Base-by-base conservation (phyloP, 2,888 invertebrate genomes). In the Laothoe populi region DNA sequence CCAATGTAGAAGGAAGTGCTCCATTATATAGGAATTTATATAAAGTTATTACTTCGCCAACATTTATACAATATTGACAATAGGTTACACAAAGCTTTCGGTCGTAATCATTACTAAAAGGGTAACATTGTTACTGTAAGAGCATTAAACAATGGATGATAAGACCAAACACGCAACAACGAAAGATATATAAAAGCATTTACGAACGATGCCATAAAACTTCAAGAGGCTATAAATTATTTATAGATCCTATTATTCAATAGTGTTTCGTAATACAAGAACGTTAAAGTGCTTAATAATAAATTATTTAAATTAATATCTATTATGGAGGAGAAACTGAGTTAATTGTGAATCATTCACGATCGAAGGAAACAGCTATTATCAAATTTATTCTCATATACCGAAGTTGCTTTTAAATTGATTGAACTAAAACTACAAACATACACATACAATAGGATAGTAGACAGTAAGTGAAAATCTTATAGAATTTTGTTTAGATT, bases 1-100 rank as follows among this genome's bases (percentile, higher is more conserved):
- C 64, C 70, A 66, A 66, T 70, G 62, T 53, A 57, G 44, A 42
- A 24, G 53, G 48, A 64, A 60, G 66, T 66, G 62, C 64, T 66
- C 63, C 59, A 58, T 62, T 63, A 67, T 62, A 64, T 57, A 60
- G 46, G 35, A 67, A 62, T 66, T 64, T 66, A 63, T 48, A 40
- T 10, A 4, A 13, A 13, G 35, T 38, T 46, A 66, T 60, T 59
- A 58, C 57, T 49, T 42, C 63, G 66, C 44, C 63, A 63, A 59
- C 63, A 64, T 64, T 64, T 49, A 60, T 61, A 63, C 53, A 59
- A 64, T 65, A 68, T 65, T 63, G 67, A 65, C 68, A 74, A 68
- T 71, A 45, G 64, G 64, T 70, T 53, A 53, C 53, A 53, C 63
- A 63, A 65, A 66, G 65, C 57, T 65, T 53, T 8, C 46, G 31